Percentiles rank a stretch among this genome's conserved stretches.
phyloP scores from a whole-genome alignment of 2,113 vertebrate species.

The Ginglymostoma cirratum region DNA sequence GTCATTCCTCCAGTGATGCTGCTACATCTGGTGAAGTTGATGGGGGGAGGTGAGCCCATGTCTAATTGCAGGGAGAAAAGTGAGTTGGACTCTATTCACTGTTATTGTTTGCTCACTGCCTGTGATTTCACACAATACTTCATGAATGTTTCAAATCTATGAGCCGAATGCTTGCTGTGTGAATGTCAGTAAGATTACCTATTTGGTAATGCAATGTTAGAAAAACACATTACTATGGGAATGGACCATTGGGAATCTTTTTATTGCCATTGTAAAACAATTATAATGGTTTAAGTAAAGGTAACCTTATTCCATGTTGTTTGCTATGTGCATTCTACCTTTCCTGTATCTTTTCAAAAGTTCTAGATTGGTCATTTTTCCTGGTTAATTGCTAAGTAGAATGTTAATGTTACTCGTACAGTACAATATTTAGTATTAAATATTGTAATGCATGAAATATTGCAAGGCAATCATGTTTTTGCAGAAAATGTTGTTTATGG shows the following conservation, averaged over 20 bases:
- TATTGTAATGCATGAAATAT: background rate
- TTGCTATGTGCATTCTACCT: background rate
- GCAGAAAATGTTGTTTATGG: background rate
- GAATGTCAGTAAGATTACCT: background rate
- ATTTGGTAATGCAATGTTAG: background rate
- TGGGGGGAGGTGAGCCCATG: background rate
- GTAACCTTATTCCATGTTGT: background rate
- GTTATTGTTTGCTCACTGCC: background rate
- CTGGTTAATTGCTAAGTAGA: background rate
- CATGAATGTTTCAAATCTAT: background rate
- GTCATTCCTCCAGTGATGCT: no score
- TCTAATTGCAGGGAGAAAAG: background rate
- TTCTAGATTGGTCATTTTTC: background rate
- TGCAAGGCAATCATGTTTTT: background rate
- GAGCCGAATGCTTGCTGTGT: background rate
- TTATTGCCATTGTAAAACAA: no score
- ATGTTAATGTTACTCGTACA: background rate
- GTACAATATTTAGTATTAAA: background rate
- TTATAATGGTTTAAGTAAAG: background rate
- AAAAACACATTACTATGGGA: background rate
- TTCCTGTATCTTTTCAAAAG: background rate
- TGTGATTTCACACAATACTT: background rate
- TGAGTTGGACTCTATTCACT: background rate
- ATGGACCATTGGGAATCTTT: background rate
- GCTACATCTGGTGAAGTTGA: background rate